These are phyloP conservation scores for Calcarius lapponicus DNA, from an alignment of 2,797 vertebrate genomes.

Conservation along the genomic window DNA sequence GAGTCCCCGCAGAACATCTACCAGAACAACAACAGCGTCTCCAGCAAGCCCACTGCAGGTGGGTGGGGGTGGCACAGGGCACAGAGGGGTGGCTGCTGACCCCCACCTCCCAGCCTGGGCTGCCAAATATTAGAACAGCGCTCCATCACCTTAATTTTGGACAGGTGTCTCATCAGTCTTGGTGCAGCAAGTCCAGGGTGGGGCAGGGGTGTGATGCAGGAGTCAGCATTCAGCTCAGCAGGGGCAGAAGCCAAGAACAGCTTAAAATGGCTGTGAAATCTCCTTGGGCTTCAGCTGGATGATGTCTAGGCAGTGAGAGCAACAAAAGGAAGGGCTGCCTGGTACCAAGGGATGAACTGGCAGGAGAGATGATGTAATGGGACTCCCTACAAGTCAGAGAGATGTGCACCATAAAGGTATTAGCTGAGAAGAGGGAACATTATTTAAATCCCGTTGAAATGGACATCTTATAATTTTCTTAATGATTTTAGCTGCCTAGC, in stretches of 20 bases:
- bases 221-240: neutral
- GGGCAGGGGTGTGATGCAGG: neutral
- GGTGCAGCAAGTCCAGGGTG: neutral
- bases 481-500: neutral
- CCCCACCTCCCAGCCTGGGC: neutral
- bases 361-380: neutral
- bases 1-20: constrained; percentile 87
- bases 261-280: neutral
- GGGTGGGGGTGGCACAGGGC: neutral
- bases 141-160: neutral
- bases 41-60: constrained; percentile 89
- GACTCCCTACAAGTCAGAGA: fast-evolving
- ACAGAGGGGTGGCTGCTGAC: no score
- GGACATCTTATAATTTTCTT: neutral
- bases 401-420: neutral
- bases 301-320: neutral
- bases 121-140: neutral
- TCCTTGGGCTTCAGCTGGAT: neutral
- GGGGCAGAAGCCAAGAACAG: neutral
- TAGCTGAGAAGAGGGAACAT: neutral
- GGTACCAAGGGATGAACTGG: neutral
- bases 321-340: neutral
- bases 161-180: neutral
- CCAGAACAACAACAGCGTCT: constrained; percentile 82
- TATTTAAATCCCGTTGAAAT: neutral